Evolutionary conservation across 2,888 invertebrate genomes (phyloP).

Genomic region (Zaprionus lineosus): DNA sequence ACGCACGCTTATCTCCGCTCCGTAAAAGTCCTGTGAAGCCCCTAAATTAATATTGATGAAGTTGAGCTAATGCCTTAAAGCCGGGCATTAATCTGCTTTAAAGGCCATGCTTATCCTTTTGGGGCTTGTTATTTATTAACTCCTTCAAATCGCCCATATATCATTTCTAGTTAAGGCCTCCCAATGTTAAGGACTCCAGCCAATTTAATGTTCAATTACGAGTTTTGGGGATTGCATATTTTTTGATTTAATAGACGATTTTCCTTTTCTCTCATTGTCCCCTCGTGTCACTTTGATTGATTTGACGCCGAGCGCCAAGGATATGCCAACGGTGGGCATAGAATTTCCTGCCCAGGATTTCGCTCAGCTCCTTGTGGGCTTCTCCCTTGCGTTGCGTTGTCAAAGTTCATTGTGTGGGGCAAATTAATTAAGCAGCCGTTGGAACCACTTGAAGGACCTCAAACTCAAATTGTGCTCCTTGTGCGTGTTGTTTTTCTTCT

Average conservation of each 20-base stretch:
- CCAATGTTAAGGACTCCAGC: conserved; percentile 14
- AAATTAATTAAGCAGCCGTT: conserved; percentile 67
- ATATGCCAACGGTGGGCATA: not conserved
- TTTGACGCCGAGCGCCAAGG: conserved; percentile 18
- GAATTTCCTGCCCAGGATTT: not conserved
- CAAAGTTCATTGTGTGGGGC: conserved; percentile 49
- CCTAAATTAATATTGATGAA: too few relatives aligned
- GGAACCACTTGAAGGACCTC: conserved; percentile 18
- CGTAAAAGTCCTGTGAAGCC: too few relatives aligned
- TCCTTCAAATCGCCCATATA: conserved; percentile 12
- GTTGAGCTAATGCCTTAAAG: too few relatives aligned
- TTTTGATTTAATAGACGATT: conserved; percentile 33
- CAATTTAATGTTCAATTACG: conserved; percentile 65
- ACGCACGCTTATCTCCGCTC: too few relatives aligned
- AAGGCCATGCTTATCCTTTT: too few relatives aligned
- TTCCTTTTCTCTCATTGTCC: conserved; percentile 5
- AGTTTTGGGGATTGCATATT: conserved; percentile 35
- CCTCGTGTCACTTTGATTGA: conserved; percentile 48
- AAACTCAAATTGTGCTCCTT: not conserved
- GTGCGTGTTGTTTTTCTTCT: too few relatives aligned
- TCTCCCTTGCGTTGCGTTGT: conserved; percentile 44
- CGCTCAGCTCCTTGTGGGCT: conserved; percentile 24
- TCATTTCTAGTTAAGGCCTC: conserved; percentile 23
- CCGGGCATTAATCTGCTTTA: too few relatives aligned
- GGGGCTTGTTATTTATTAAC: conserved; percentile 10